Conservation (phyloP, 1,140 invertebrate species). For the Mycetomoellerius zeteki region DNA sequence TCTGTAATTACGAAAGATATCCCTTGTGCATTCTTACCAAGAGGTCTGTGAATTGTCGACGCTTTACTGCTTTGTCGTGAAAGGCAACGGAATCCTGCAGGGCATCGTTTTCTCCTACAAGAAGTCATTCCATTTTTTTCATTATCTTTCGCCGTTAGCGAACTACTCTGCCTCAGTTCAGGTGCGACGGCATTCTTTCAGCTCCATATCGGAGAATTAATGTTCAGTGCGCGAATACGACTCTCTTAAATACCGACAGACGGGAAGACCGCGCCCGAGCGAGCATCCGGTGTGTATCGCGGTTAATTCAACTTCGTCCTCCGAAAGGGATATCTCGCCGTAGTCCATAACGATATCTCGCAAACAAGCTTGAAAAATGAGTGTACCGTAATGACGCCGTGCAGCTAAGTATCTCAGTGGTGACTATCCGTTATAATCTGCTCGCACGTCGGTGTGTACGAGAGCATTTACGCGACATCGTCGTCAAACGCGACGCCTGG, state of each 20-base stretch:
- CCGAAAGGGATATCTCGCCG: slow-evolving; percentile 4
- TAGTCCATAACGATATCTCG: slow-evolving; percentile 67
- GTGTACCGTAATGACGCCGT: slow-evolving; percentile 56
- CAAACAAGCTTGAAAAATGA: slow-evolving; percentile 68
- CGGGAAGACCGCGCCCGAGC: background rate
- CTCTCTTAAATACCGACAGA: slow-evolving; percentile 50
- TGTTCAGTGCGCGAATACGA: slow-evolving; percentile 44
- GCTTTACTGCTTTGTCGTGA: background rate
- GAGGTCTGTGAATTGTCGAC: background rate
- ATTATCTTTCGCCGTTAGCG: slow-evolving; percentile 42
- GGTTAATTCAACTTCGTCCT: slow-evolving; percentile 60
- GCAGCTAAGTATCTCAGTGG: slow-evolving; percentile 59
- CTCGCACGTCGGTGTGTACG: slow-evolving; percentile 41
- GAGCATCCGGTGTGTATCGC: slow-evolving; percentile 21
- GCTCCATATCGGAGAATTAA: slow-evolving; percentile 56
- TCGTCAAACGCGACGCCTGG: background rate
- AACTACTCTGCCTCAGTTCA: background rate
- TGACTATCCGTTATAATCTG: slow-evolving; percentile 73
- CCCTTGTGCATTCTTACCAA: background rate
- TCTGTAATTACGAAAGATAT: background rate
- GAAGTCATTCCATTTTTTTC: slow-evolving; percentile 53
- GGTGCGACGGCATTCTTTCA: slow-evolving; percentile 36
- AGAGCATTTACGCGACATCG: slow-evolving; percentile 18
- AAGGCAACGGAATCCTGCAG: background rate
- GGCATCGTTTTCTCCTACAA: background rate